A percentile compares a stretch with the other conserved stretches of the same genome.
These are phyloP conservation scores for Trogon melanurus DNA, from an alignment of 2,113 vertebrate genomes.

Conservation along the genomic window DNA sequence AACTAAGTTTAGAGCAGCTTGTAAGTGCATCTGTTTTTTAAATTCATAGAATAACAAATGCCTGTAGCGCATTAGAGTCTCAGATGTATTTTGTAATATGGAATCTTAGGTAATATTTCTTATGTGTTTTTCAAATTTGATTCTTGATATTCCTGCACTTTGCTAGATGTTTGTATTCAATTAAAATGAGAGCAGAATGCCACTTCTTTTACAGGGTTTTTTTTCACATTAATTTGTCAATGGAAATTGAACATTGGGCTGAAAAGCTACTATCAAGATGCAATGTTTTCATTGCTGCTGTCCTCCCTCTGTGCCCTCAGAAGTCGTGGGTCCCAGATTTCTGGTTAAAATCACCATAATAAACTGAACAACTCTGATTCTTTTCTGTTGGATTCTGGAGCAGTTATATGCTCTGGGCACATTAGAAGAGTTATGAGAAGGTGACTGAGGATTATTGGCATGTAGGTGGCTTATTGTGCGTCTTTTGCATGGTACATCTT, in stretches of 20 bases:
- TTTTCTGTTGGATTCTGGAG: not conserved
- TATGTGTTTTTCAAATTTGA: not conserved
- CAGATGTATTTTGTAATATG: not conserved
- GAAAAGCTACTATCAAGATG: not conserved
- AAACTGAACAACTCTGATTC: not conserved
- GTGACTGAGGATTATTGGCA: not conserved
- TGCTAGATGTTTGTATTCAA: not conserved
- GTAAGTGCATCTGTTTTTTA: rapidly evolving
- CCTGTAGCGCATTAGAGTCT: not conserved
- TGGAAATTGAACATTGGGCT: not conserved
- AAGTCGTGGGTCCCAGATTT: not conserved
- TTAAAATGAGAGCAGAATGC: not conserved
- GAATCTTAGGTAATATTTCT: not conserved
- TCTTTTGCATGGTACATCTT: not conserved
- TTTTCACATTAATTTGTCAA: not conserved
- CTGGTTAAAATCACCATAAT: not conserved
- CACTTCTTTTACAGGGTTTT: not conserved
- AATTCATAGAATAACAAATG: not conserved
- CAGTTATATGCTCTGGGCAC: not conserved
- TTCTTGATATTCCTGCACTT: not conserved
- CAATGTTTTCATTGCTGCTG: not conserved
- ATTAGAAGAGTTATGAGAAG: not conserved
- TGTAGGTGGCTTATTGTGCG: not conserved
- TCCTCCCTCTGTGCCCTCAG: not conserved
- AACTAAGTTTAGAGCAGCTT: not conserved